phyloP scores from a whole-genome alignment of 2,888 invertebrate species.

The Synanthedon andrenaeformis region DNA sequence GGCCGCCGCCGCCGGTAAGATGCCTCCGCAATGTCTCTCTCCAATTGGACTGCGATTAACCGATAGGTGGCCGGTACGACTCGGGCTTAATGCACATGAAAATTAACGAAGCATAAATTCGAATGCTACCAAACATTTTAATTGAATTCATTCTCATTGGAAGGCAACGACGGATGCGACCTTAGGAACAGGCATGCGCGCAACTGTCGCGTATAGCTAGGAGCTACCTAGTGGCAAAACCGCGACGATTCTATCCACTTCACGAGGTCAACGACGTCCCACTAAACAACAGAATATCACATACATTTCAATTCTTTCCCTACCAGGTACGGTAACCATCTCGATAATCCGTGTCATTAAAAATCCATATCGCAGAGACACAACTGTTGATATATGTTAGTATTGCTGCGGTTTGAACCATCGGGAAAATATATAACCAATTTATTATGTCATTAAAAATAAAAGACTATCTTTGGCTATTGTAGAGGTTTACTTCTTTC shows the following conservation, averaged over 20 bases:
- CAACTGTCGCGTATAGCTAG: conserved; percentile 27
- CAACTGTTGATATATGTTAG: too few relatives aligned
- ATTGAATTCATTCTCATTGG: conserved; percentile 53
- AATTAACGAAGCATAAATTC: neutral
- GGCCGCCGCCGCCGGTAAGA: conserved; percentile 57
- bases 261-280: conserved; percentile 52
- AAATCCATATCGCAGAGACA: too few relatives aligned
- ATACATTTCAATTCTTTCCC: conserved; percentile 2
- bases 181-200: conserved; percentile 65
- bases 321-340: too few relatives aligned
- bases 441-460: too few relatives aligned
- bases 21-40: conserved; percentile 63
- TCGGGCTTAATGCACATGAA: neutral
- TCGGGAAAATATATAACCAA: too few relatives aligned
- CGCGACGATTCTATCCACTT: conserved; percentile 48
- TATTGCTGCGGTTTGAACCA: too few relatives aligned
- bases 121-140: conserved; percentile 30
- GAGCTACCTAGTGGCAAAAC: conserved; percentile 39
- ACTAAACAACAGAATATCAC: conserved; percentile 33
- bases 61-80: neutral
- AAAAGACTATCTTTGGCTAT: too few relatives aligned
- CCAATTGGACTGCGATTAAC: conserved; percentile 4
- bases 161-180: conserved; percentile 45
- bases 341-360: too few relatives aligned
- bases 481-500: too few relatives aligned